These are phyloP conservation scores for Takifugu rubripes DNA, from an alignment of 2,797 vertebrate genomes.

Conservation along the genomic window DNA sequence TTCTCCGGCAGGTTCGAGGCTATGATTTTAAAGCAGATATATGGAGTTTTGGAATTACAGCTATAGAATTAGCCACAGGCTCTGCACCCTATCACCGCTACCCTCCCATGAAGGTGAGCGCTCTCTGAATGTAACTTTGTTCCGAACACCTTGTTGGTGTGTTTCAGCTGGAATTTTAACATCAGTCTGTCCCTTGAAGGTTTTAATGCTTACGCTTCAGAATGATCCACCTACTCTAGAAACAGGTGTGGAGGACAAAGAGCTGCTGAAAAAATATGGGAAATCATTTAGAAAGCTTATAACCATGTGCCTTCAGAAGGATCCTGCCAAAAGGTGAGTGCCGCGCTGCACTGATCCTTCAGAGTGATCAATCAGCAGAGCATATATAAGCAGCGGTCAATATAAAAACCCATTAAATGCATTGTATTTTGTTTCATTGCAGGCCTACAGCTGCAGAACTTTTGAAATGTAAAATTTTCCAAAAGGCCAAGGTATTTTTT, in stretches of 20 bases:
- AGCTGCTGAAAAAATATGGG: conserved; percentile 93
- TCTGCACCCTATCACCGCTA: conserved; percentile 98
- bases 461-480: conserved; percentile 99
- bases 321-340: conserved; percentile 92
- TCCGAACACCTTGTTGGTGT: neutral
- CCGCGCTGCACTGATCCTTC: neutral
- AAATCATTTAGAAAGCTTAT: conserved; percentile 98
- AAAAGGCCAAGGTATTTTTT: conserved; percentile 96
- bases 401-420: conserved; percentile 1
- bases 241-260: conserved; percentile 95
- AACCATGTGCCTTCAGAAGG: conserved; percentile 97
- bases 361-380: conserved; percentile 6
- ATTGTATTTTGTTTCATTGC: conserved; percentile 19
- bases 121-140: neutral
- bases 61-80: conserved; percentile 95
- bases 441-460: conserved; percentile 98
- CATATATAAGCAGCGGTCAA: conserved; percentile 19
- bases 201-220: conserved; percentile 95
- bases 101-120: conserved; percentile 96
- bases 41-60: conserved; percentile 99
- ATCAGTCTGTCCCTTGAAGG: conserved; percentile 71
- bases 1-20: conserved; percentile 86
- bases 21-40: conserved; percentile 99
- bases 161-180: conserved; percentile 6
- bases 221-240: conserved; percentile 94